phyloP scores from a whole-genome alignment of 2,797 vertebrate genomes.

The Crotalus adamanteus region DNA sequence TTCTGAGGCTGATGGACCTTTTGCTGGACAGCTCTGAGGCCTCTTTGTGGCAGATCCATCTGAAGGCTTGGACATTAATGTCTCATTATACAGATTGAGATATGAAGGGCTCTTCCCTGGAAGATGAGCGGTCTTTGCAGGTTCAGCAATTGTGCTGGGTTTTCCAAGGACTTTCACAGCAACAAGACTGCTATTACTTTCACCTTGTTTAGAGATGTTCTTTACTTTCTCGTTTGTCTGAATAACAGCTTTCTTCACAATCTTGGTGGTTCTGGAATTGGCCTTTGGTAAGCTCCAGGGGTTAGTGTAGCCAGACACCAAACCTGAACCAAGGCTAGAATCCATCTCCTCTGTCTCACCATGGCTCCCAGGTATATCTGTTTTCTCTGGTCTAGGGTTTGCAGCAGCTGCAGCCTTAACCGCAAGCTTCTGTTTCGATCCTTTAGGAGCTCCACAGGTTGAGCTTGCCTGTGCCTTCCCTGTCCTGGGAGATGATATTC shows the following conservation, averaged over 20 bases:
- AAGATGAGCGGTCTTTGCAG: conserved; percentile 6
- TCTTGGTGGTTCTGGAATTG: background rate
- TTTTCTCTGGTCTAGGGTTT: conserved; percentile 4
- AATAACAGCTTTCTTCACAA: conserved; percentile 37
- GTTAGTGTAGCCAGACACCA: conserved; percentile 75
- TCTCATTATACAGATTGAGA: conserved; percentile 34
- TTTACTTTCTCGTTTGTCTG: conserved; percentile 36
- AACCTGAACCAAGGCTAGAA: conserved; percentile 1
- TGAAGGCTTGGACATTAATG: conserved; percentile 19
- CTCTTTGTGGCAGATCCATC: conserved; percentile 32
- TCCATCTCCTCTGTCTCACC: conserved; percentile 5
- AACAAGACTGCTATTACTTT: background rate
- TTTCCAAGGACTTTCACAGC: conserved; percentile 44
- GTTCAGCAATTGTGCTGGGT: background rate
- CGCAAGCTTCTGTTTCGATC: conserved; percentile 43
- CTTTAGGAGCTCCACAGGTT: conserved; percentile 43
- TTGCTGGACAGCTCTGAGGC: conserved; percentile 34
- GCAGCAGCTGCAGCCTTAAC: conserved; percentile 10
- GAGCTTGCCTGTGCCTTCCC: conserved; percentile 24
- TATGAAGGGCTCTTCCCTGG: conserved; percentile 57
- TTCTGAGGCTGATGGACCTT: conserved; percentile 29
- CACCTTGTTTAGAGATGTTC: conserved; percentile 16
- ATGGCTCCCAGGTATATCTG: background rate
- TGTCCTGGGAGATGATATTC: conserved; percentile 28
- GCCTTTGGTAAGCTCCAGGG: conserved; percentile 67